Base-by-base conservation (phyloP, 2,113 vertebrate species). In the Entomyzon cyanotis region DNA sequence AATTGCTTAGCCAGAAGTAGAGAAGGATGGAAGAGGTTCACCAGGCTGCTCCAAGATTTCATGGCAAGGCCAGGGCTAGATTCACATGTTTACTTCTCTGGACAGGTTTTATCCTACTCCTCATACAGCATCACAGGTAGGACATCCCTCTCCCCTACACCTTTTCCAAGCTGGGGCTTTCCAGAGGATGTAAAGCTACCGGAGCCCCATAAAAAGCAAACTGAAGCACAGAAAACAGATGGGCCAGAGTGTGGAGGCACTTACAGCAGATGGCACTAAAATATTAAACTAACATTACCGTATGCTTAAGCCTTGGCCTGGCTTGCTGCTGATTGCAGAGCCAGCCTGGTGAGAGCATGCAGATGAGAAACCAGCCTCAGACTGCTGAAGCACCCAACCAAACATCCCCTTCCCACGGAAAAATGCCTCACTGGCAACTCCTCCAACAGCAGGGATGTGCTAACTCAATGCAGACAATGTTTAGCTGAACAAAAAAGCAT, bases 191-290 rank as follows among this genome's bases (percentile, higher is more conserved):
- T 42, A 89, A 87, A 88, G 53, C 39, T 81, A 68, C 37, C 0
- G 0, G 41, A 93, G 80, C 33, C 49, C 59, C 89, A 91, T 91
- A 93, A 90, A 96, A 93, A 84, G n/a, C 83, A 63, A 92, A 86
- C 39, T 41, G 68, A 95, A 93, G 86, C 90, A 96, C n/a, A 28
- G 42, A 76, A 94, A 97, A 87, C 98, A 98, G 96, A 98, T 97
- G 98, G 96, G 73, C 37, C 33, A 33, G 89, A 94, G 96, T 94
- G 95, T 96, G 90, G 96, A 94, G 88, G 94, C 94, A 93, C 94
- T 95, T 95, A 93, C 89, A 97, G 97, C 98, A 98, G 97, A 98
- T 98, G 97, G 98, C 97, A 98, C 96, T 96, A 78, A 96, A 97
- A 97, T 97, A 98, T 97, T 97, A 98, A 98, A 95, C 97, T 97